Evolutionary conservation across 2,888 invertebrate species (phyloP), one percentile per base, ranked within the genome.

Genomic region (Xylota segnis): DNA sequence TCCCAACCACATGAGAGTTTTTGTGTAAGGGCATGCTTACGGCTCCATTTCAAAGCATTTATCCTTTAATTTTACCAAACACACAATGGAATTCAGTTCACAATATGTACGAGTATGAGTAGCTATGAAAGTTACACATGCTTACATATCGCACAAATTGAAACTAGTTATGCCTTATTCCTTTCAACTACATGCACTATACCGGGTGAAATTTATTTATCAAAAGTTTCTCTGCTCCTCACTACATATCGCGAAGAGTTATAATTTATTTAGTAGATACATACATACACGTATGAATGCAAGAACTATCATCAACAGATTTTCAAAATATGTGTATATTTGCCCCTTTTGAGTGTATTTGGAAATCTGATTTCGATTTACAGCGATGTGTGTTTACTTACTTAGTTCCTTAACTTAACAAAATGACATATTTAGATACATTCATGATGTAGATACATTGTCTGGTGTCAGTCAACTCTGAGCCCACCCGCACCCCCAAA

Each of bases 231-330:
- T 7, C 9, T 2, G n/a, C n/a, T n/a, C 6, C 2, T n/a, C 2
- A 7, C 23, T 29, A 0, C n/a, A 14, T 4, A 0, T 29, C 0
- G 43, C 27, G 10, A 5, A 16, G 12, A 50, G 32, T 65, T 50
- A 18, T 65, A 65, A 65, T 50, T 63, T 47, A 50, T 65, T 65
- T 43, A 2, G 6, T 2, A 32, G n/a, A n/a, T n/a, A n/a, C n/a
- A n/a, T n/a, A n/a, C n/a, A n/a, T n/a, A n/a, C n/a, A n/a, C n/a
- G n/a, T 50, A 65, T 65, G 32, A 65, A 50, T 50, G 50, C 65
- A 65, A 16, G n/a, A 34, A 16, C 50, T 23, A 32, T 40, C 65
- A 34, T 34, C 18, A 16, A 9, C 14, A 63, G 16, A 9, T 18
- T 47, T 32, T 12, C 45, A 4, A 32, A 34, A 23, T 10, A 40